Conservation (phyloP, 2,888 invertebrate species). For the Epirrhoe tristata region DNA sequence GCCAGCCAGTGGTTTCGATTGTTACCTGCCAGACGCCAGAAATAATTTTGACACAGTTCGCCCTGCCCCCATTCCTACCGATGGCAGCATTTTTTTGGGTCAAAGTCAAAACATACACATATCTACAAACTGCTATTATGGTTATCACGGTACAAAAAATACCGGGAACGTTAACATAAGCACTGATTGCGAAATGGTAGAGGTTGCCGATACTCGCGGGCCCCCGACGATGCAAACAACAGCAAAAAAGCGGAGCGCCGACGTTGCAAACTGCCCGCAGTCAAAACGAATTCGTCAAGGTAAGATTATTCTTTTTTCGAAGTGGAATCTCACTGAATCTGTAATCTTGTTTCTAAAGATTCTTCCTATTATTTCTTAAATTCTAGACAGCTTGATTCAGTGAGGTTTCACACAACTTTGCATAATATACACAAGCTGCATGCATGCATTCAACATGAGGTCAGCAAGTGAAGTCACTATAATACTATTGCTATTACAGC, state of each 20-base stretch:
- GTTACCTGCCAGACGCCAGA: constrained; percentile 75
- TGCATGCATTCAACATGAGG: constrained; percentile 6
- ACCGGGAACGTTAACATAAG: constrained; percentile 54
- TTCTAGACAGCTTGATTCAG: constrained; percentile 53
- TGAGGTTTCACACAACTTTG: constrained; percentile 49
- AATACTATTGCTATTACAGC: neutral
- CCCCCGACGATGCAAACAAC: constrained; percentile 53
- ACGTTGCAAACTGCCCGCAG: constrained; percentile 65
- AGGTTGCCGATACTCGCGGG: constrained; percentile 53
- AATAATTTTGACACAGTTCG: constrained; percentile 79
- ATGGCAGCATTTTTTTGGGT: constrained; percentile 69
- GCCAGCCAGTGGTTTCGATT: constrained; percentile 75
- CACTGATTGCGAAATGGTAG: constrained; percentile 77
- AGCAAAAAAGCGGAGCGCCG: constrained; percentile 75
- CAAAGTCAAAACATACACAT: constrained; percentile 79
- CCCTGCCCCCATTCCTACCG: constrained; percentile 73
- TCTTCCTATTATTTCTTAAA: neutral
- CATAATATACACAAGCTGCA: neutral
- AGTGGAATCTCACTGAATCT: constrained; percentile 63
- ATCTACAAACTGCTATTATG: constrained; percentile 83
- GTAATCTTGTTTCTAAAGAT: neutral
- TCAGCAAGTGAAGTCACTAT: constrained; percentile 4
- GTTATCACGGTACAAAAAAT: constrained; percentile 72
- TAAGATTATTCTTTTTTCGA: constrained; percentile 58
- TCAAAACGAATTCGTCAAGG: constrained; percentile 78